Conservation (phyloP, 2,797 vertebrate species). For the Falco biarmicus region DNA sequence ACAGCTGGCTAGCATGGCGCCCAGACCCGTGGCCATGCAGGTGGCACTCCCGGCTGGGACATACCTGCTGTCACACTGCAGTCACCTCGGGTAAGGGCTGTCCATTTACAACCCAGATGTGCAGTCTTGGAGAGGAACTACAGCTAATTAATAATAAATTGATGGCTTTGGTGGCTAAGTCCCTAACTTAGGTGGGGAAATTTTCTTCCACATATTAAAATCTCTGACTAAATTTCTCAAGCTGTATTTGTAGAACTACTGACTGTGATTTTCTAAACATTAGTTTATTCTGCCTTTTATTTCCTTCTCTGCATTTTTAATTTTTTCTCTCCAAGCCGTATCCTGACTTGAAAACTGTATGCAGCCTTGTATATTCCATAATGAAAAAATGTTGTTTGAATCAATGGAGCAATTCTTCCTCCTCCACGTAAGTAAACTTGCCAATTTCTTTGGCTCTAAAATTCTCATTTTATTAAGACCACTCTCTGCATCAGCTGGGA, state of each 20-base stretch:
- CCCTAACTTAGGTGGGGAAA: neutral
- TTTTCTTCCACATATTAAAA: neutral
- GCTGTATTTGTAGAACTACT: neutral
- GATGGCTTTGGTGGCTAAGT: neutral
- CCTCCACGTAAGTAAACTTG: constrained; percentile 49
- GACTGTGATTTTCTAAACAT: neutral
- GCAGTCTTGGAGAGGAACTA: neutral
- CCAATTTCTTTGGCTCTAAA: constrained; percentile 52
- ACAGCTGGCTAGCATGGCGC: too few species aligned
- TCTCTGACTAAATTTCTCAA: neutral
- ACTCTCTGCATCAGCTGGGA: constrained; percentile 20
- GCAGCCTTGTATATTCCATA: neutral
- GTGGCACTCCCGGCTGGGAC: fast-evolving
- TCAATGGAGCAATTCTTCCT: constrained; percentile 44
- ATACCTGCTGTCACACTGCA: neutral
- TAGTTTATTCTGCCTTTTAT: neutral
- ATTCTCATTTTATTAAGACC: constrained; percentile 42
- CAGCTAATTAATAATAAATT: neutral
- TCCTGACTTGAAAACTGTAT: neutral
- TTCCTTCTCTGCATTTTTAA: neutral
- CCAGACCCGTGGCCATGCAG: neutral
- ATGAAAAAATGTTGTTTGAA: constrained; percentile 54
- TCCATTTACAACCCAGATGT: neutral
- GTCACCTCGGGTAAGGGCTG: neutral
- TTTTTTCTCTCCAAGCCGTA: neutral